Evolutionary conservation across 2,888 invertebrate species (phyloP).

Genomic region (Agrochola litura): DNA sequence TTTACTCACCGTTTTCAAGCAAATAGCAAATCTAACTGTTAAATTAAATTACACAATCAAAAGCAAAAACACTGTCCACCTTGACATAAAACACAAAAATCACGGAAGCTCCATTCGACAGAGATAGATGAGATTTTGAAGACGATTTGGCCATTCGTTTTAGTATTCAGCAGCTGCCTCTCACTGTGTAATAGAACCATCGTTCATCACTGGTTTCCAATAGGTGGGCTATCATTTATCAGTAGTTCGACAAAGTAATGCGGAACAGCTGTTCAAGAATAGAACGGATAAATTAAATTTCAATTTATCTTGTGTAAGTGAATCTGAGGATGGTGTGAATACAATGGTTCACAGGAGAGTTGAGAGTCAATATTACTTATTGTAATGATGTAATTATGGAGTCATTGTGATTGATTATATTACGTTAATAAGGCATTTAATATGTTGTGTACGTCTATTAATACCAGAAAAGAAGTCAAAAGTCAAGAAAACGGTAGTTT

Average conservation of each 20-base stretch:
- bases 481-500: slow-evolving; percentile 46
- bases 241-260: slow-evolving; percentile 61
- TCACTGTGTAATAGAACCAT: slow-evolving; percentile 64
- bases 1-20: slow-evolving; percentile 6
- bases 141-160: slow-evolving; percentile 56
- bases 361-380: slow-evolving; percentile 24
- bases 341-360: slow-evolving; percentile 25
- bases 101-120: slow-evolving; percentile 50
- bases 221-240: slow-evolving; percentile 64
- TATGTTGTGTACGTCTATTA: neutral
- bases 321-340: slow-evolving; percentile 23
- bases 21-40: neutral
- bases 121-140: slow-evolving; percentile 62
- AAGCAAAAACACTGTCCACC: slow-evolving; percentile 6
- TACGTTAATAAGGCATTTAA: slow-evolving; percentile 11
- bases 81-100: slow-evolving; percentile 40
- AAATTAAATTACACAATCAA: neutral
- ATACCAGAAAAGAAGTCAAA: slow-evolving; percentile 13
- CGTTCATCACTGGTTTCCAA: slow-evolving; percentile 63
- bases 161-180: slow-evolving; percentile 61
- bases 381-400: slow-evolving; percentile 10
- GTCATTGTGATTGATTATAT: slow-evolving; percentile 10
- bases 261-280: slow-evolving; percentile 56
- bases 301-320: slow-evolving; percentile 53
- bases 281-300: slow-evolving; percentile 55